Conservation (phyloP, 1,140 invertebrate species). For the Megalopta genalis region DNA sequence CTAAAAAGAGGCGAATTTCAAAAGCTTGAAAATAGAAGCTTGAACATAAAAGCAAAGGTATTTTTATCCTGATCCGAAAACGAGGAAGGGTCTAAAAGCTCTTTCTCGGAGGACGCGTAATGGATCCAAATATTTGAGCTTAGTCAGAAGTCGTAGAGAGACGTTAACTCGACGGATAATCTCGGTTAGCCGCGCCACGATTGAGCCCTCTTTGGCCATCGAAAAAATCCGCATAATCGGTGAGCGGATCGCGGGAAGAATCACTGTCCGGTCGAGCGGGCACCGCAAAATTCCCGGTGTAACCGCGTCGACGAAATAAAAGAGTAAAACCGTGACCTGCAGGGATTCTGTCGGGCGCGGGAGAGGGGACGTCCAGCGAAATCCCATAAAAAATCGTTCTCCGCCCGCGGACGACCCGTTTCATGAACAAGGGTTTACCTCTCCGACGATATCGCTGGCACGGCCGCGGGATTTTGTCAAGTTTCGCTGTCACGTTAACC, state of each 20-base stretch:
- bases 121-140: no score
- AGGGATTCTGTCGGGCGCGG: not conserved
- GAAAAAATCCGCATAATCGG: not conserved
- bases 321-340: not conserved
- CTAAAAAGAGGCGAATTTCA: no score
- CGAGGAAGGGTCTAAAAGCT: no score
- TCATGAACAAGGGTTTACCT: not conserved
- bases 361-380: not conserved
- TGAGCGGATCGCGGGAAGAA: no score
- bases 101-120: no score
- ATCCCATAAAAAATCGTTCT: slow-evolving; percentile 1
- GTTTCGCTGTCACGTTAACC: slow-evolving; percentile 50
- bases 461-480: slow-evolving; percentile 27
- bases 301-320: not conserved
- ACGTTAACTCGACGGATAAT: no score
- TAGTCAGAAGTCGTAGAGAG: no score
- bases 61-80: no score
- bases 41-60: no score
- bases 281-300: not conserved
- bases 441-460: not conserved
- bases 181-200: no score
- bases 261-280: no score
- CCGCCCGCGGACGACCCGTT: not conserved
- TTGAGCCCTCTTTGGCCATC: not conserved
- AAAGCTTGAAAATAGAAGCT: no score